phyloP scores from a whole-genome alignment of 2,797 vertebrate genomes.

The Lagodon rhomboides region DNA sequence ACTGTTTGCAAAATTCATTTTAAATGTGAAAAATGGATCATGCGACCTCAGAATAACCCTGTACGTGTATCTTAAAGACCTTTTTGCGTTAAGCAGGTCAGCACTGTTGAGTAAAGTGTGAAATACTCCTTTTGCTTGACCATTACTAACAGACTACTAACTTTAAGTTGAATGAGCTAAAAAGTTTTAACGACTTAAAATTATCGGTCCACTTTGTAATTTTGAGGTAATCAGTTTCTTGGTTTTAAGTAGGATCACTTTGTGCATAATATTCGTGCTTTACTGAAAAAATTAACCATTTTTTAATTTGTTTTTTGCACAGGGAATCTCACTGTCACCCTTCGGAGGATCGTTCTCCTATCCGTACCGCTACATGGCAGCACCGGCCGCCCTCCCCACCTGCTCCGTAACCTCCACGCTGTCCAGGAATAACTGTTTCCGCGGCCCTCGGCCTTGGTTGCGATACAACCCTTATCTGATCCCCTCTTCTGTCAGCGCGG shows the following conservation, averaged over 20 bases:
- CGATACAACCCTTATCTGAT: conserved; percentile 93
- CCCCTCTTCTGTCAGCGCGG: conserved; percentile 83
- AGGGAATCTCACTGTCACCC: conserved; percentile 92
- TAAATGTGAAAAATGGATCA: not conserved
- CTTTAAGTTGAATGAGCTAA: too few species aligned
- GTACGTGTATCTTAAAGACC: not conserved
- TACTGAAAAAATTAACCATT: not conserved
- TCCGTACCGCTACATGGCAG: conserved; percentile 91
- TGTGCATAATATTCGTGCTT: not conserved
- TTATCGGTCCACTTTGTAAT: too few species aligned
- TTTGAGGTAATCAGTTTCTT: too few species aligned
- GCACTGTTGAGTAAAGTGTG: not conserved
- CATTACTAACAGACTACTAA: not conserved
- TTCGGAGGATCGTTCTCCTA: conserved; percentile 92
- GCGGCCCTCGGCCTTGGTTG: conserved; percentile 86
- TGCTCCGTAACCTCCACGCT: conserved; percentile 81
- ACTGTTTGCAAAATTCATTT: not conserved
- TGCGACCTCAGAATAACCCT: not conserved
- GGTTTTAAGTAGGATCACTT: not conserved
- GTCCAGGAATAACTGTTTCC: conserved; percentile 86
- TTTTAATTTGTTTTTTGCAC: conserved; percentile 39
- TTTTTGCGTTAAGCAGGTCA: not conserved
- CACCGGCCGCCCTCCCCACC: conserved; percentile 78
- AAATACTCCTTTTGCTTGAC: not conserved
- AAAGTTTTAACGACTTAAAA: too few species aligned